Base-by-base conservation (phyloP, 2,888 invertebrate species). In the Chrysomela aeneicollis region DNA sequence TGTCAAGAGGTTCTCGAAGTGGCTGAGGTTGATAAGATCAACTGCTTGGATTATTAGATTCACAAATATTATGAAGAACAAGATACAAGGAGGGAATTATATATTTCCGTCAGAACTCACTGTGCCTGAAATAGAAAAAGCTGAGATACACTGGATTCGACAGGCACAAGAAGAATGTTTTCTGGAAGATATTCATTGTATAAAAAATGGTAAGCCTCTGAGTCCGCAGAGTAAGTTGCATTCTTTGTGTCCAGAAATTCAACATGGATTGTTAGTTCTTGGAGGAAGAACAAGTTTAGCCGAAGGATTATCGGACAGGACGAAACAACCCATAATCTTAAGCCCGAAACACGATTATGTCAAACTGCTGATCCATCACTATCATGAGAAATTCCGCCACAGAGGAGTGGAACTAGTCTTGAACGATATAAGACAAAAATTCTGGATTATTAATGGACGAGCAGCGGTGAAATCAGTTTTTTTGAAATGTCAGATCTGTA, bases 351-450 rank as follows among this genome's bases (percentile, higher is more conserved):
- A 52, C 10, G 51, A 26, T 22, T 51, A 51, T 19, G 9, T 22
- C 4, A n/a, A 19, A 51, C 51, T 51, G 19, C 26, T 51, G 21
- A 51, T 51, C 4, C 51, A 51, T n/a, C 19, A 51, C n/a, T 22
- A 26, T 22, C 51, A 51, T 5, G 51, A 22, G n/a, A 51, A 49
- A 49, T 18, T 15, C 21, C 49, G 19, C 19, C 19, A 51, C 22
- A 26, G 1, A 9, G 18, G 49, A 49, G 15, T 12, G 17, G 17
- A 49, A 18, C 49, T 22, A 6, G 12, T 51, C 22, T 51, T 22
- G 1, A 19, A 51, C 22, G 30, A 22, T 21, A 18, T 50, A 22
- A 18, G 50, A n/a, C 6, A 8, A 50, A 50, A 50, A 19, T 50
- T 15, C 50, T 50, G 50, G 50, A 5, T 50, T 19, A 50, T 50